These are phyloP conservation scores for Heliconius ismenius DNA, from an alignment of 2,888 invertebrate species.

Conservation along the genomic window DNA sequence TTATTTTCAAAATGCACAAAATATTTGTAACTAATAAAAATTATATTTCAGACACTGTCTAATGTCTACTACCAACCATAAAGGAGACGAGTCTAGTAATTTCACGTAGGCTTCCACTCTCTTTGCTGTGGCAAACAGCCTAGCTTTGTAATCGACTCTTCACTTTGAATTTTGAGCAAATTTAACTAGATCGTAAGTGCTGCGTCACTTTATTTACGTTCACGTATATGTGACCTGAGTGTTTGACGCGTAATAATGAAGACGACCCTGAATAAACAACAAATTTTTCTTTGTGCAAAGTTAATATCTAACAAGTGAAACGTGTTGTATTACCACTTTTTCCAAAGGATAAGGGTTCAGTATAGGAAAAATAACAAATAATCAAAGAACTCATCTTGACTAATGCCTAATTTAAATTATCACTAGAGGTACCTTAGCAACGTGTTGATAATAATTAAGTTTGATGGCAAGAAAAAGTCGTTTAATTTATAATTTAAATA, in stretches of 20 bases:
- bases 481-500: conserved; percentile 10
- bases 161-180: conserved; percentile 37
- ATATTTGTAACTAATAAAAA: neutral
- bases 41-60: neutral
- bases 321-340: neutral
- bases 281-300: conserved; percentile 3
- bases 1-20: too few species aligned
- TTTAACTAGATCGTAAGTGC: conserved; percentile 26
- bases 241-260: conserved; percentile 15
- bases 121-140: conserved; percentile 34
- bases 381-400: neutral
- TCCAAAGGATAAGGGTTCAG: neutral
- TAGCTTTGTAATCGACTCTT: conserved; percentile 42
- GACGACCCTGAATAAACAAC: conserved; percentile 5
- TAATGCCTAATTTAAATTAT: neutral
- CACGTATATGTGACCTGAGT: conserved; percentile 18
- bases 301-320: conserved; percentile 3
- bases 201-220: conserved; percentile 14
- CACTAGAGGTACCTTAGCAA: neutral
- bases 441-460: conserved; percentile 7
- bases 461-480: conserved; percentile 5
- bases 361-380: neutral
- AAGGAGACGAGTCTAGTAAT: conserved; percentile 34
- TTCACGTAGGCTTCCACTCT: conserved; percentile 34
- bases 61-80: conserved; percentile 19